Evolutionary conservation across 2,888 invertebrate species (phyloP).

Genomic region (Microplitis deprimator): DNA sequence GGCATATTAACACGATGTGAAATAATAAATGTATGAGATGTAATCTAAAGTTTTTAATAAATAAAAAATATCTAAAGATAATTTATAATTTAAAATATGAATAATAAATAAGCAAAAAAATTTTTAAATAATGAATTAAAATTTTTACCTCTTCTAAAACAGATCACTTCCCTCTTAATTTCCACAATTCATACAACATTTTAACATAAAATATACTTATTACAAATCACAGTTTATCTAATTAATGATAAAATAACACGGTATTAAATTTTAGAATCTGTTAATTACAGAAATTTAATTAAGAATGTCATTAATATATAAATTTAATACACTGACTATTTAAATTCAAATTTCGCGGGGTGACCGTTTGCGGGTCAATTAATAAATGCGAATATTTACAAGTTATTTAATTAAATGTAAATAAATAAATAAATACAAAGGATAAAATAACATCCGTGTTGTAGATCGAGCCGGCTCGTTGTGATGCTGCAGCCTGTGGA

Average conservation of each 20-base stretch:
- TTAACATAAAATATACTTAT: background rate
- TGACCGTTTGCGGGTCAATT: background rate
- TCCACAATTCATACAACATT: background rate
- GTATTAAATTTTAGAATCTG: background rate
- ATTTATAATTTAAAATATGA: background rate
- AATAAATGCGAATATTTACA: background rate
- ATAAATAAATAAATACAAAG: conserved; percentile 11
- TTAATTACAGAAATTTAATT: background rate
- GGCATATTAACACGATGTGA: background rate
- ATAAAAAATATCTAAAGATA: background rate
- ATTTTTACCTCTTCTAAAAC: background rate
- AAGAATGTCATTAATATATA: background rate
- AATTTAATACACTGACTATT: too few relatives aligned
- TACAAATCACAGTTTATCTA: background rate
- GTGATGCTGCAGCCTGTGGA: conserved; percentile 64
- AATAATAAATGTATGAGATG: background rate
- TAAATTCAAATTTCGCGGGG: too few relatives aligned
- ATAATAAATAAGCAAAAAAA: background rate
- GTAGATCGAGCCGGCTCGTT: conserved; percentile 47
- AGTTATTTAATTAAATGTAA: background rate
- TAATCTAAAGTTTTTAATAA: background rate
- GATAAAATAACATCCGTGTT: conserved; percentile 31
- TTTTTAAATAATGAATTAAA: background rate
- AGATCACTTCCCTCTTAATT: conserved; percentile 9
- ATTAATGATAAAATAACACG: background rate